Evolutionary conservation across 2,888 invertebrate species (phyloP).

Genomic region (Acrobasis consociella): DNA sequence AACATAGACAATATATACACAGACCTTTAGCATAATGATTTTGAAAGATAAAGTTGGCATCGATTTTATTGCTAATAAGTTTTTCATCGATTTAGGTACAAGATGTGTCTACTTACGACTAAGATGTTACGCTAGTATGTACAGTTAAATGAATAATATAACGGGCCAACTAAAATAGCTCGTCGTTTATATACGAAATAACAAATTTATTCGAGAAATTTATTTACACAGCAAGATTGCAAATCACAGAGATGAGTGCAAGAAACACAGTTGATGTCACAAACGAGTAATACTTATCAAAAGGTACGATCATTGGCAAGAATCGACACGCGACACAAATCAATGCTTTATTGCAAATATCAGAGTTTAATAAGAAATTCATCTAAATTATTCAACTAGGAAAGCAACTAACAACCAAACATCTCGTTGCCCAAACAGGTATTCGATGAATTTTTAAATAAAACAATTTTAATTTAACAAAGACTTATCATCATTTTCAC

Average conservation of each 20-base stretch:
- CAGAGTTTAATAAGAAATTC: background rate
- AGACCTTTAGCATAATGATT: conserved; percentile 62
- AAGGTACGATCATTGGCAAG: conserved; percentile 62
- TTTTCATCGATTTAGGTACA: conserved; percentile 74
- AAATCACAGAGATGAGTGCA: conserved; percentile 77
- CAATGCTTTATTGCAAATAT: background rate
- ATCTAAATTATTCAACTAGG: conserved; percentile 7
- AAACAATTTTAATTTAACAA: conserved; percentile 4
- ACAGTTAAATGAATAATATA: conserved; percentile 71
- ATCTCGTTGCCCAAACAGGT: conserved; percentile 3
- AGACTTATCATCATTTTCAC: background rate
- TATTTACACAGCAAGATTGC: conserved; percentile 78
- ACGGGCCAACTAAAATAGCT: conserved; percentile 65
- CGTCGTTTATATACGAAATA: conserved; percentile 74
- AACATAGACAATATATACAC: conserved; percentile 71
- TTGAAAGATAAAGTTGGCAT: conserved; percentile 72
- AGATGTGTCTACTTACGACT: conserved; percentile 76
- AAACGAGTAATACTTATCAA: conserved; percentile 38
- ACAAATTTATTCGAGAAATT: conserved; percentile 74
- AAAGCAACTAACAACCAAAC: conserved; percentile 12
- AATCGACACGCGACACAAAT: conserved; percentile 36
- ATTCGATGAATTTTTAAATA: conserved; percentile 9
- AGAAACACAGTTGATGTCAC: conserved; percentile 47
- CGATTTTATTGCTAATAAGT: conserved; percentile 76
- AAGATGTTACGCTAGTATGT: conserved; percentile 72